phyloP scores from a whole-genome alignment of 2,797 vertebrate genomes.

The Liasis olivaceus region DNA sequence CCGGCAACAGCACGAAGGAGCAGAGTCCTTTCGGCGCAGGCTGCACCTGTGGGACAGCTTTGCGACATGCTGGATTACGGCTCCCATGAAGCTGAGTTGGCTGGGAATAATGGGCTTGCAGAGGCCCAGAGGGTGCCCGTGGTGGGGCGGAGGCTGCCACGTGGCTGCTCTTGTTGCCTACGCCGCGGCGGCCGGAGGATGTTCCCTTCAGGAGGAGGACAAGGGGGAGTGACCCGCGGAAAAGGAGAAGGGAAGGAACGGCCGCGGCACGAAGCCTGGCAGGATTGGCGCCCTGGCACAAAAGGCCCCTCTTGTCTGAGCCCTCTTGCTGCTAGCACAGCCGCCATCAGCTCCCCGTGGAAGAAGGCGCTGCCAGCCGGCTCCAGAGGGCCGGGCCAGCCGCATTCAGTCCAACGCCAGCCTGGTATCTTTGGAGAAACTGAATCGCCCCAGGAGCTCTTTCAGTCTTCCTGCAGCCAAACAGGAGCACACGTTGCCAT shows the following conservation, averaged over 20 bases:
- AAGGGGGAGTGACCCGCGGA: too few species aligned
- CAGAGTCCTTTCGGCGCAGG: too few species aligned
- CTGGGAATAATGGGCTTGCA: too few species aligned
- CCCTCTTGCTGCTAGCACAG: slow-evolving; percentile 62
- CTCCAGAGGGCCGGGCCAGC: slow-evolving; percentile 55
- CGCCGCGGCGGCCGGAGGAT: too few species aligned
- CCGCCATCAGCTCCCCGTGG: slow-evolving; percentile 51
- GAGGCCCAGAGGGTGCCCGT: not conserved
- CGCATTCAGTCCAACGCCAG: slow-evolving; percentile 68
- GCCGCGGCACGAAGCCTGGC: not conserved
- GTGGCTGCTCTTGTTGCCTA: not conserved
- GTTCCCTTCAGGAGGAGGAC: not conserved
- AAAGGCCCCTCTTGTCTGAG: slow-evolving; percentile 69
- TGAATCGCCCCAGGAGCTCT: not conserved
- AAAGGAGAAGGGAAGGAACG: not conserved
- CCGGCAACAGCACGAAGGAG: too few species aligned
- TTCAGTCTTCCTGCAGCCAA: not conserved
- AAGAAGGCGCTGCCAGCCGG: slow-evolving; percentile 52
- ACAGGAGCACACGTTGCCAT: accelerated
- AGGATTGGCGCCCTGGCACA: slow-evolving; percentile 59
- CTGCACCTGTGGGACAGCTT: too few species aligned
- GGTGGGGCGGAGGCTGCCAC: too few species aligned
- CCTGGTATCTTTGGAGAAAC: slow-evolving; percentile 19
- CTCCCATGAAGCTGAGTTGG: too few species aligned
- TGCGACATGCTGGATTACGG: too few species aligned